Base-by-base conservation (phyloP, 1,140 invertebrate genomes). In the Trypoxylus dichotomus region DNA sequence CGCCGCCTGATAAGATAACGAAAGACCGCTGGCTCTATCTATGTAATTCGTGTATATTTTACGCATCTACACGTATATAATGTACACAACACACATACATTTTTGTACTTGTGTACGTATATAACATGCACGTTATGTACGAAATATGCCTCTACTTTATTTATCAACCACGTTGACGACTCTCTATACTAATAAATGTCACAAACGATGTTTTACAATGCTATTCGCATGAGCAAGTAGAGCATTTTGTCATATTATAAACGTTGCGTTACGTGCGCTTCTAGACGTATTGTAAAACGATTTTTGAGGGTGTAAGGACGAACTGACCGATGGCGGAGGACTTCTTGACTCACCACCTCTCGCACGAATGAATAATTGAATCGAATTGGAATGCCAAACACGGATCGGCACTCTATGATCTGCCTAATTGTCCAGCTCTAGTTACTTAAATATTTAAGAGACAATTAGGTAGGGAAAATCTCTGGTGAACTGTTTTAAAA, bases 1-100 rank as follows among this genome's bases (percentile, higher is more conserved):
- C 63, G 58, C 75, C 60, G 47, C 3, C 54, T 72, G 79, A 80
- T 80, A 80, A 80, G 79, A 80, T 80, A 80, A 80, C 58, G 75
- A 74, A 54, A 77, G 73, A 78, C 79, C 77, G 79, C 41, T 77
- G 13, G 71, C 37, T 73, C 71, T 42, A 21, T 73, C 29, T 25
- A 73, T 10, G 27, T 32, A 37, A n/a, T n/a, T n/a, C 32, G 10
- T 37, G n/a, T 73, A 73, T 13, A 73, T 68, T 47, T 63, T 27
- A 63, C n/a, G 19, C 19, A 58, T 58, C 21, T 58, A 58, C 21
- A 21, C 21, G n/a, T n/a, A n/a, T n/a, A n/a, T n/a, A n/a, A n/a
- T n/a, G n/a, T n/a, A n/a, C n/a, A n/a, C n/a, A n/a, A n/a, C 5
- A 5, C n/a, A 8, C 13, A n/a, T 58, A 58, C 19, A 58, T 42